Evolutionary conservation across 2,797 vertebrate species (phyloP).

Genomic region (Melanotaenia maccullochi): DNA sequence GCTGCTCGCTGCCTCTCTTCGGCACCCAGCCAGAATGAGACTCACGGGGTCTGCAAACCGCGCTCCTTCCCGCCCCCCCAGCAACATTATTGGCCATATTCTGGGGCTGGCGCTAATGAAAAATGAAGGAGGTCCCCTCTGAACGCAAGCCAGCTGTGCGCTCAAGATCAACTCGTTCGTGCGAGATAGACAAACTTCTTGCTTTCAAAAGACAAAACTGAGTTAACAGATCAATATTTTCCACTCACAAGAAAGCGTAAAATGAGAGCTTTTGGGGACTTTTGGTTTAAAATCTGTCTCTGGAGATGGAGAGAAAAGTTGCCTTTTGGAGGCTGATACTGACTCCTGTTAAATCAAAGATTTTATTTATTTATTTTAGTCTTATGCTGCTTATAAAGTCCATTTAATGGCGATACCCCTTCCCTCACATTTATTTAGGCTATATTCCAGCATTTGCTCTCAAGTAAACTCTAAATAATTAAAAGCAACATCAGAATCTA

Average conservation of each 20-base stretch:
- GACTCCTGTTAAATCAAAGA: neutral
- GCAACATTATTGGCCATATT: conserved; percentile 74
- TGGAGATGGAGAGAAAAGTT: neutral
- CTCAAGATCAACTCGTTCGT: neutral
- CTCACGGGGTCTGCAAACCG: conserved; percentile 73
- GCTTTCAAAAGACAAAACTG: neutral
- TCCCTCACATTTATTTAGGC: too few relatives aligned
- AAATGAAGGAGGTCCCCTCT: conserved; percentile 46
- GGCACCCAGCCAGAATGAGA: conserved; percentile 66
- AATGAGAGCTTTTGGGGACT: neutral
- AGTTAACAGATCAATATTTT: neutral
- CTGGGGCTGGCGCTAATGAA: conserved; percentile 62
- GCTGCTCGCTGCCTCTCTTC: conserved; percentile 69
- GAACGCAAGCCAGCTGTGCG: conserved; percentile 47
- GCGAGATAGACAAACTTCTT: neutral
- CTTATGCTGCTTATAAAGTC: neutral
- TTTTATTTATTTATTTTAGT: neutral
- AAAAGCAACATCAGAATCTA: too few relatives aligned
- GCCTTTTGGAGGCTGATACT: neutral
- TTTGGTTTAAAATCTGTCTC: neutral
- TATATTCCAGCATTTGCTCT: too few relatives aligned
- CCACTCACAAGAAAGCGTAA: neutral
- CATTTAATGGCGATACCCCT: too few relatives aligned
- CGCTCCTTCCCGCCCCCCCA: conserved; percentile 77
- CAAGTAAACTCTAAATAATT: too few relatives aligned